phyloP scores from a whole-genome alignment of 2,888 invertebrate genomes.

The Calameuta filiformis region DNA sequence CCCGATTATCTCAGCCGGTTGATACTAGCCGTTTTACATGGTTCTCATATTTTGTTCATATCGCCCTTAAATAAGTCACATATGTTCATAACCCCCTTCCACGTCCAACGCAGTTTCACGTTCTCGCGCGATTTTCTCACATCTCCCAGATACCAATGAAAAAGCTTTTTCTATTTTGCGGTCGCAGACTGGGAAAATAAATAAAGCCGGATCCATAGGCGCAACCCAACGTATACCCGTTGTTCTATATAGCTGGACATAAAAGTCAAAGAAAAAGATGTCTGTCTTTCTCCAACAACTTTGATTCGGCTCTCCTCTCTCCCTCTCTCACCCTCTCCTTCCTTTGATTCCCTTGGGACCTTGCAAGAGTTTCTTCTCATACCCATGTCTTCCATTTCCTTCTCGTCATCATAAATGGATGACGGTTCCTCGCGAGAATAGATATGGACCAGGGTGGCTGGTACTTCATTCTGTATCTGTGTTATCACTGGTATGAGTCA shows the following conservation, averaged over 20 bases:
- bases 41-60: background rate
- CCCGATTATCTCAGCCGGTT: background rate
- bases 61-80: background rate
- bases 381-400: background rate
- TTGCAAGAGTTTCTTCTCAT: background rate
- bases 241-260: background rate
- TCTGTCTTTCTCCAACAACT: background rate
- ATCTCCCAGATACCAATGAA: background rate
- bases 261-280: background rate
- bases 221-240: background rate
- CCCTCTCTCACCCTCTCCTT: background rate
- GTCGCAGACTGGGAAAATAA: background rate
- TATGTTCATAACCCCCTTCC: background rate
- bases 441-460: background rate
- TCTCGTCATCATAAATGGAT: background rate
- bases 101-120: background rate
- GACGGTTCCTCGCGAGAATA: background rate
- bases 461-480: background rate
- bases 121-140: background rate
- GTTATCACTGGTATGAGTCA: background rate
- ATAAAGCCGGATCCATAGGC: background rate
- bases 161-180: background rate
- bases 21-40: background rate
- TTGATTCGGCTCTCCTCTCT: background rate
- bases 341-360: background rate